These are phyloP conservation scores for Mesoclemmys tuberculata DNA, from an alignment of 2,113 vertebrate genomes.

Conservation along the genomic window DNA sequence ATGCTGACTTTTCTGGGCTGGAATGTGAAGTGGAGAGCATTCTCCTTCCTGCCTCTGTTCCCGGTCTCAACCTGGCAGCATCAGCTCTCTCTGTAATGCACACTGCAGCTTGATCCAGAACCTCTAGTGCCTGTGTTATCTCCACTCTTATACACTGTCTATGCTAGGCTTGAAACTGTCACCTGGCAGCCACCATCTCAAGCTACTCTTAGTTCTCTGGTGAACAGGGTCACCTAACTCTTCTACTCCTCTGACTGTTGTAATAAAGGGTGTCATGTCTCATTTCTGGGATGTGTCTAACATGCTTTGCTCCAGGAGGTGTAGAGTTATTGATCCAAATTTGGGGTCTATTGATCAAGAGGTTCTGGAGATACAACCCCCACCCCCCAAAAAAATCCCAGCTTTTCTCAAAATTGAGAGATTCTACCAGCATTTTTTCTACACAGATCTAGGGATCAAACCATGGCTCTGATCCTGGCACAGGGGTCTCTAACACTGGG, in stretches of 20 bases:
- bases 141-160: neutral
- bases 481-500: neutral
- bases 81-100: fast-evolving
- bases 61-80: neutral
- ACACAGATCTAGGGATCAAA: neutral
- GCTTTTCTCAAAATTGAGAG: neutral
- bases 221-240: neutral
- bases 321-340: neutral
- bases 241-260: neutral
- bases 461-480: neutral
- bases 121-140: neutral
- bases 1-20: fast-evolving
- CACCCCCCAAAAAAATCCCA: too few species aligned
- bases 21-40: fast-evolving
- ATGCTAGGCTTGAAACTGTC: neutral
- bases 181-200: neutral
- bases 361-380: neutral
- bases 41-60: neutral
- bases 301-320: too few species aligned
- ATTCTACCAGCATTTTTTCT: neutral
- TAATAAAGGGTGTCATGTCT: neutral
- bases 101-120: neutral
- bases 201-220: neutral
- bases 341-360: neutral
- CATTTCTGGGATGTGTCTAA: neutral